These are phyloP conservation scores for Contarinia nasturtii DNA, from an alignment of 1,140 invertebrate species.

Conservation along the genomic window DNA sequence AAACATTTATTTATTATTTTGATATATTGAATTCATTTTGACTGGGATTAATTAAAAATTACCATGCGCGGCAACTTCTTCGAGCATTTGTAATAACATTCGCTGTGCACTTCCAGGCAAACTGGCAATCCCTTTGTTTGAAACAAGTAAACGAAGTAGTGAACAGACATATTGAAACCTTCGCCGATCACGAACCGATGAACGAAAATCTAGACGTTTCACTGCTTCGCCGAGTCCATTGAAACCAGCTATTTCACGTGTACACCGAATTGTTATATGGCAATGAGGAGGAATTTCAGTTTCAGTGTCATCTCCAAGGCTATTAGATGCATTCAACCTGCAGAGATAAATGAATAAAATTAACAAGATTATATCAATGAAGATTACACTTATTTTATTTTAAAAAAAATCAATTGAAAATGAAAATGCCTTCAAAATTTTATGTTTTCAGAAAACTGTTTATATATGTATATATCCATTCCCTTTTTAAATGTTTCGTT, in stretches of 20 bases:
- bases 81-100: conserved; percentile 79
- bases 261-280: conserved; percentile 80
- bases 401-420: too few relatives aligned
- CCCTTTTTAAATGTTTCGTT: too few relatives aligned
- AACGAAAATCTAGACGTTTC: conserved; percentile 80
- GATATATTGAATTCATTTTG: neutral
- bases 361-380: too few relatives aligned
- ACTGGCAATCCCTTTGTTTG: conserved; percentile 54
- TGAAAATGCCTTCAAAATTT: too few relatives aligned
- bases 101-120: conserved; percentile 88
- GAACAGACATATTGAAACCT: conserved; percentile 94
- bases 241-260: conserved; percentile 85
- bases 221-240: conserved; percentile 90
- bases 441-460: too few relatives aligned
- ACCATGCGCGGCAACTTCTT: conserved; percentile 85
- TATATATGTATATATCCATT: too few relatives aligned
- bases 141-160: conserved; percentile 71
- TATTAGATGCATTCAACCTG: neutral
- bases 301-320: conserved; percentile 15
- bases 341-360: too few relatives aligned
- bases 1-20: conserved; percentile 6
- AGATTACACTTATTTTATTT: too few relatives aligned
- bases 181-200: conserved; percentile 80
- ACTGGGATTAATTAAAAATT: conserved; percentile 6
- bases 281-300: conserved; percentile 64